Percentiles rank a stretch among this genome's conserved stretches.
Evolutionary conservation across 2,888 invertebrate genomes (phyloP).

Genomic region (Agriotes lineatus): DNA sequence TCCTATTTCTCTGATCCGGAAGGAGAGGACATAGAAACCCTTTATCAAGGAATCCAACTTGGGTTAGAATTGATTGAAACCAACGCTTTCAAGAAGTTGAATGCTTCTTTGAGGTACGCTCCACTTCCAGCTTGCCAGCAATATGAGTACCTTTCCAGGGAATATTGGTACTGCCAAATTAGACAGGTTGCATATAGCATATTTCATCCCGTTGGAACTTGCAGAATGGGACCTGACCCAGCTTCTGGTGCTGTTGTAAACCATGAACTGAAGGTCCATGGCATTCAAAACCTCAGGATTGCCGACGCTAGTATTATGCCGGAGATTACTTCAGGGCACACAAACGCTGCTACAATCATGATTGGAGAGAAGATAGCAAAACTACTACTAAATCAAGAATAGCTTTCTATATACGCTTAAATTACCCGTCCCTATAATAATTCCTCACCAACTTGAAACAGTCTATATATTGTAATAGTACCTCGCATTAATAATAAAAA

Average conservation of each 20-base stretch:
- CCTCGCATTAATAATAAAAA: background rate
- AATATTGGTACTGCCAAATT: conserved; percentile 49
- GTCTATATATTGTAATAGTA: background rate
- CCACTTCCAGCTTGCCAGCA: conserved; percentile 33
- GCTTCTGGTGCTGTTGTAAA: conserved; percentile 37
- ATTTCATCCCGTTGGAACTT: conserved; percentile 44
- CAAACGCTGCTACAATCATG: conserved; percentile 77
- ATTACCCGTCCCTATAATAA: conserved; percentile 69
- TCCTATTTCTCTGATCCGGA: conserved; percentile 73
- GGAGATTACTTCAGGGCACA: conserved; percentile 73
- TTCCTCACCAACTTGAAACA: conserved; percentile 66
- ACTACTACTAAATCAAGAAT: too few relatives aligned
- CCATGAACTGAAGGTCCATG: conserved; percentile 68
- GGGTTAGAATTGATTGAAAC: conserved; percentile 66
- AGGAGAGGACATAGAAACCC: conserved; percentile 65
- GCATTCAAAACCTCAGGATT: conserved; percentile 74
- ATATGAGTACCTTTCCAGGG: conserved; percentile 31
- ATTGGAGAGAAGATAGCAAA: conserved; percentile 77
- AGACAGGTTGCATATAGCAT: conserved; percentile 31
- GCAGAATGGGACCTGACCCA: conserved; percentile 45
- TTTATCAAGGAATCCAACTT: conserved; percentile 68
- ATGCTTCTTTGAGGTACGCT: conserved; percentile 61
- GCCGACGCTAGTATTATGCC: conserved; percentile 80
- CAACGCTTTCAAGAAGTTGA: conserved; percentile 67
- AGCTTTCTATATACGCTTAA: too few relatives aligned